Evolutionary conservation across 37 sponge, comb jelly and placozoan species (phyloP).

Genomic region (Corticium candelabrum): DNA sequence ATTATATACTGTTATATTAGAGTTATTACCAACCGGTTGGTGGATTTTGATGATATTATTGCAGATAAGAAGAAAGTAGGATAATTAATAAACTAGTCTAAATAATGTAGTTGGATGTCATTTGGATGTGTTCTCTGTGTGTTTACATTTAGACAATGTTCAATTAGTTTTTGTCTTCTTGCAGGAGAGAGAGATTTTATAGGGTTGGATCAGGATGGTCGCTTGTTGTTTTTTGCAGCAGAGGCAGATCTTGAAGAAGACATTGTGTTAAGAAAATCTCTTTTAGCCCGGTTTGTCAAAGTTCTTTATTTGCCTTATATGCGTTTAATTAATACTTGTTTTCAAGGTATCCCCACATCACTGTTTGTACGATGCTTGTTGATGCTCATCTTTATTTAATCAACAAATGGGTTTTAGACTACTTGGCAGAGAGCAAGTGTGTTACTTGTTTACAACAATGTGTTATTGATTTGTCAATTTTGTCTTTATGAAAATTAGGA

Average conservation of each 20-base stretch:
- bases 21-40: too few relatives aligned
- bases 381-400: conserved; percentile 85
- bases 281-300: conserved; percentile 28
- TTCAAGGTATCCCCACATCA: not conserved
- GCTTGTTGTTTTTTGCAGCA: conserved; percentile 46
- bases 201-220: conserved; percentile 22
- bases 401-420: conserved; percentile 58
- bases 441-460: not conserved
- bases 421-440: conserved; percentile 44
- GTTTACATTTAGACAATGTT: not conserved
- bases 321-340: too few relatives aligned
- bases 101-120: too few relatives aligned
- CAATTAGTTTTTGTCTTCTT: conserved; percentile 1
- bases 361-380: conserved; percentile 6
- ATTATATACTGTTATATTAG: too few relatives aligned
- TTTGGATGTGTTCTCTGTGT: too few relatives aligned
- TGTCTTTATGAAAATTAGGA: not conserved
- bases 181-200: conserved; percentile 45
- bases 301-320: too few relatives aligned
- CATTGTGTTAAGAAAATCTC: conserved; percentile 17
- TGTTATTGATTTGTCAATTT: not conserved
- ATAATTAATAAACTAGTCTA: too few relatives aligned
- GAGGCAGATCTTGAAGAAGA: conserved; percentile 49
- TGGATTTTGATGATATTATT: too few relatives aligned
- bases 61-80: too few relatives aligned